Evolutionary conservation across 2,113 vertebrate species (phyloP).

Genomic region (Alouatta palliata): DNA sequence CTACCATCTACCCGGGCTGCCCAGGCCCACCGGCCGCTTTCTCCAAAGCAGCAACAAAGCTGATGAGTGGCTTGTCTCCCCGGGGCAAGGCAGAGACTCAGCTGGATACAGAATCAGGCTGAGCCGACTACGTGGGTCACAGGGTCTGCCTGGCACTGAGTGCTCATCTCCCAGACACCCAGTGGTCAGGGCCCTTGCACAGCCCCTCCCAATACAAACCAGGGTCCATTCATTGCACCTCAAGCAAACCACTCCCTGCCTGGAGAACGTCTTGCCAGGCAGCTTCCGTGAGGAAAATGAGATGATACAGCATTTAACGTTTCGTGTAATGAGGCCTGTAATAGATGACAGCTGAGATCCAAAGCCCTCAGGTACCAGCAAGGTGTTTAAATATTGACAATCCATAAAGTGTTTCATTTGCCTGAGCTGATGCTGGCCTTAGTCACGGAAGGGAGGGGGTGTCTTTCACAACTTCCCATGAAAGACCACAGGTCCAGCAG

Average conservation of each 20-base stretch:
- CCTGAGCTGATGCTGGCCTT: constrained; percentile 29
- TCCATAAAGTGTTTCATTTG: constrained; percentile 69
- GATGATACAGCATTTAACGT: constrained; percentile 75
- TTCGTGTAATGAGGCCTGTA: constrained; percentile 83
- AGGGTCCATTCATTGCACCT: neutral
- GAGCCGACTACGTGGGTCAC: constrained; percentile 49
- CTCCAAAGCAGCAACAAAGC: neutral
- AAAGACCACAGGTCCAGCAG: constrained; percentile 22
- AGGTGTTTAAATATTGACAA: constrained; percentile 83
- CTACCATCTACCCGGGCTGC: neutral
- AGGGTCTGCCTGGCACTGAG: constrained; percentile 22
- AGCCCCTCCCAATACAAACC: neutral
- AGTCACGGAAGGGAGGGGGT: constrained; percentile 30
- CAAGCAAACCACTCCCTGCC: constrained; percentile 60
- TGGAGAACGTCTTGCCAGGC: constrained; percentile 71
- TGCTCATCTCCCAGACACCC: neutral
- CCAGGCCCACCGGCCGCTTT: neutral
- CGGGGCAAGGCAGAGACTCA: neutral
- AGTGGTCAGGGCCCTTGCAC: rapidly evolving
- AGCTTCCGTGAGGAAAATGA: constrained; percentile 71
- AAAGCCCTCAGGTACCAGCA: constrained; percentile 75
- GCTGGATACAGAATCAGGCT: constrained; percentile 33
- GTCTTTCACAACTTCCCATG: constrained; percentile 45
- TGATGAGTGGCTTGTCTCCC: neutral
- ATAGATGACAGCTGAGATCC: constrained; percentile 82